Conservation (phyloP, 2,797 vertebrate genomes). For the Distichodus sexfasciatus region DNA sequence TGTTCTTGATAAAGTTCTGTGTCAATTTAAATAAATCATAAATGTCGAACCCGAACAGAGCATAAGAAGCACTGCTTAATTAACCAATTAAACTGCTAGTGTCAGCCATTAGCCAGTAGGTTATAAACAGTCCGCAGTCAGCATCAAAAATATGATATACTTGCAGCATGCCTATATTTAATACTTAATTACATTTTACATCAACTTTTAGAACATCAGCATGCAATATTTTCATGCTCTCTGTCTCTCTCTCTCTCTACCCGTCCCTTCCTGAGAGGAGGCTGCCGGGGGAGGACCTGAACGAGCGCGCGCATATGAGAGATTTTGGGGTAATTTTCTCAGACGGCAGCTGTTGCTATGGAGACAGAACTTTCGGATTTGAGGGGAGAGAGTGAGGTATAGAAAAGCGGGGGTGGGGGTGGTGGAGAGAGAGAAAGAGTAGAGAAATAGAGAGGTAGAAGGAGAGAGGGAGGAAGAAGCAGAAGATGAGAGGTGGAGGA, state of each 20-base stretch:
- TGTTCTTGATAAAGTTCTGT: too few species aligned
- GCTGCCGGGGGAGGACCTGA: conserved; percentile 47
- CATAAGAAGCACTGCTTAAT: too few species aligned
- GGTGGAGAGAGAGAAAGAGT: conserved; percentile 36
- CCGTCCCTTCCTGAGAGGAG: conserved; percentile 15
- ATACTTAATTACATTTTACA: too few species aligned
- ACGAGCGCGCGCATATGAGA: conserved; percentile 45
- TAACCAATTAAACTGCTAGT: too few species aligned
- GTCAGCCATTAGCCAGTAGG: too few species aligned
- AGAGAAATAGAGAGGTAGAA: conserved; percentile 28
- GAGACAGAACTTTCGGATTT: conserved; percentile 76
- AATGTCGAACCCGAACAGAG: too few species aligned
- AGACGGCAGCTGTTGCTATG: conserved; percentile 79
- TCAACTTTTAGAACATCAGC: neutral
- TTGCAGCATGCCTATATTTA: too few species aligned
- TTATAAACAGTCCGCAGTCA: too few species aligned
- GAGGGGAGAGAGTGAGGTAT: conserved; percentile 55
- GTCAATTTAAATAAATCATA: too few species aligned
- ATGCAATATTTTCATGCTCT: conserved; percentile 37
- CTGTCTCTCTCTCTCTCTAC: conserved; percentile 20
- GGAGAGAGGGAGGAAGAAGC: conserved; percentile 25
- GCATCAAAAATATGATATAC: too few species aligned
- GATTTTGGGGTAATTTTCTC: conserved; percentile 75
- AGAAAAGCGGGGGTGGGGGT: conserved; percentile 59
- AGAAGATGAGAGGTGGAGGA: conserved; percentile 33